Base-by-base conservation (phyloP, 2,113 vertebrate species). In the Tupaia chinensis region DNA sequence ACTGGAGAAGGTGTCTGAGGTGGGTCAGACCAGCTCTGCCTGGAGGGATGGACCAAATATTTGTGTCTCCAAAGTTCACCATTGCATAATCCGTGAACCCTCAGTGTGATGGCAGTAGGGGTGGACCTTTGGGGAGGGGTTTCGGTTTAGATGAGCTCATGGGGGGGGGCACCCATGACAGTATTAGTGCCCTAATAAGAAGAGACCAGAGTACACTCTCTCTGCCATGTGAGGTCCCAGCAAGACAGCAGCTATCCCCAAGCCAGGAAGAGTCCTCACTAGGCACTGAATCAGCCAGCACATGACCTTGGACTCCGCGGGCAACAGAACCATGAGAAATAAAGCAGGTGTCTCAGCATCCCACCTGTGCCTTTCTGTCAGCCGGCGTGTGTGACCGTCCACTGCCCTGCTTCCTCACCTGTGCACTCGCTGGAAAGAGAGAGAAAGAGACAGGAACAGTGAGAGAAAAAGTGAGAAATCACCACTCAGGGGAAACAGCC, bases 381-480 rank as follows among this genome's bases (percentile, higher is more conserved):
- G 44, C 44, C 44, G 44, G 44, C 44, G 44, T 8, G n/a, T 9
- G 0, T 0, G 11, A 88, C 32, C 0, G 0, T 9, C 66, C 1
- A 3, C 56, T 17, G 1, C 1, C 1, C 58, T 34, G 77, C 53
- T 68, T 58, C 78, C 19, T 65, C 5, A 20, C 76, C n/a, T 44
- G 5, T 44, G 44, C 44, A 5, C 44, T 44, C 44, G 44, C 44
- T 44, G 44, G 44, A 44, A 44, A 44, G 44, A 44, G 44, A 44
- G 44, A 44, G 44, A 44, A 5, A 44, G 44, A 44, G 44, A 44
- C 44, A 44, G 44, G 44, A 44, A 44, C 44, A 44, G 44, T 44
- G 44, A 44, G 44, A 44, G 44, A 44, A 44, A 44, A 44, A 44
- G 44, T 44, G 44, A 44, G 44, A 44, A 44, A 44, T 44, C 44